Conservation (phyloP, 1,140 invertebrate genomes). For the Sesamia nonagrioides region DNA sequence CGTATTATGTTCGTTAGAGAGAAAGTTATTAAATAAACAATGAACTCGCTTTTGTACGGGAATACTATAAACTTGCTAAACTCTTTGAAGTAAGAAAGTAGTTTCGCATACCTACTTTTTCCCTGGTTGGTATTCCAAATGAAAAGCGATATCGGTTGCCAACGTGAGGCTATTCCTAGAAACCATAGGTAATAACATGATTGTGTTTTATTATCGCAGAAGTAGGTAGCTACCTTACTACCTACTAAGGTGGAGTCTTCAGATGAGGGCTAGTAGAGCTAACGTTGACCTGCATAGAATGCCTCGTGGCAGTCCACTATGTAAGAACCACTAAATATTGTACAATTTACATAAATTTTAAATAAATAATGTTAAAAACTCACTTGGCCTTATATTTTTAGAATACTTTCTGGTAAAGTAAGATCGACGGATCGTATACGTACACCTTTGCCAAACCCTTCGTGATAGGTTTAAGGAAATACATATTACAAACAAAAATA, state of each 20-base stretch:
- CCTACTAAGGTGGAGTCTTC: not conserved
- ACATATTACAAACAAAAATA: no score
- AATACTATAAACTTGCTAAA: conserved; percentile 16
- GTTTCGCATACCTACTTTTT: conserved; percentile 7
- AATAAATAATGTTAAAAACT: no score
- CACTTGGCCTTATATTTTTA: no score
- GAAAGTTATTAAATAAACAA: conserved; percentile 51
- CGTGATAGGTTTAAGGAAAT: no score
- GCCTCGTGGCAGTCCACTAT: no score
- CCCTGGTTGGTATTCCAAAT: conserved; percentile 14
- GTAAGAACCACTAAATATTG: no score
- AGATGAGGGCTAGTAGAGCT: not conserved
- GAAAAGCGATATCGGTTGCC: conserved; percentile 16
- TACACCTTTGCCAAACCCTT: no score
- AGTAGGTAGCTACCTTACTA: not conserved
- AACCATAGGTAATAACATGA: conserved; percentile 33
- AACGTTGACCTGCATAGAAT: no score
- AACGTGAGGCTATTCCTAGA: conserved; percentile 8
- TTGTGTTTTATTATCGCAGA: not conserved
- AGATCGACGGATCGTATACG: no score
- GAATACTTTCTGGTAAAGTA: no score
- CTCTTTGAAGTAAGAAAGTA: not conserved
- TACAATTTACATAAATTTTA: no score
- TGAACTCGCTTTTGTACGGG: conserved; percentile 29
- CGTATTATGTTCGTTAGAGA: conserved; percentile 42